phyloP scores from a whole-genome alignment of 2,797 vertebrate genomes.

The Sebastiscus albofasciatus region DNA sequence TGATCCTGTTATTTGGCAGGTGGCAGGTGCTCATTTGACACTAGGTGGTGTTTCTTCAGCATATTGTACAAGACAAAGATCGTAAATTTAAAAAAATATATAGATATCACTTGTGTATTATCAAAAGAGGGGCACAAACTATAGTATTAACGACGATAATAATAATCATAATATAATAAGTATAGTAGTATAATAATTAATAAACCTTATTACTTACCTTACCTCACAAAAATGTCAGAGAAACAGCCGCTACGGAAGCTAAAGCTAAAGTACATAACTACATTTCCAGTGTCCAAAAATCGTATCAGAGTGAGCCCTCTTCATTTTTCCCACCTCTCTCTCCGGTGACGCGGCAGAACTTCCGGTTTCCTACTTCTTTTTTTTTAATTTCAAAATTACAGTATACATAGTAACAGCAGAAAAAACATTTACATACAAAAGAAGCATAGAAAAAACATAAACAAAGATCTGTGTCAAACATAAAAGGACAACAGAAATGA shows the following conservation, averaged over 20 bases:
- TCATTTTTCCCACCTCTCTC: rapidly evolving
- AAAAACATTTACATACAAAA: no score
- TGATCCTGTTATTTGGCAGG: rapidly evolving
- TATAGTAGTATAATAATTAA: neutral
- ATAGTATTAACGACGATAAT: neutral
- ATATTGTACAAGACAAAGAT: neutral
- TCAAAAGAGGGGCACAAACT: neutral
- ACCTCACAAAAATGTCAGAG: neutral
- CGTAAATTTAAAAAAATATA: neutral
- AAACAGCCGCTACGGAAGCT: rapidly evolving
- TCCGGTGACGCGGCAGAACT: slow-evolving; percentile 22
- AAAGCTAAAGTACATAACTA: neutral
- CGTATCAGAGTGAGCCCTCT: slow-evolving; percentile 32
- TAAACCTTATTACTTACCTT: neutral
- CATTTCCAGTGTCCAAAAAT: neutral
- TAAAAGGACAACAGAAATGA: no score
- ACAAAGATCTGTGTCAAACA: no score
- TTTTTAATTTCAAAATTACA: no score
- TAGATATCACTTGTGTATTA: neutral
- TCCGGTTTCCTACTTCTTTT: slow-evolving; percentile 63
- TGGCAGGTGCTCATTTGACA: neutral
- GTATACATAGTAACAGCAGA: no score
- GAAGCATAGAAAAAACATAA: rapidly evolving
- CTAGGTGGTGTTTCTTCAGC: slow-evolving; percentile 10
- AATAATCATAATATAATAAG: no score